Percentiles rank a stretch among this genome's conserved stretches.
Conservation (phyloP, 2,113 vertebrate genomes). For the Trematocara marginatum region DNA sequence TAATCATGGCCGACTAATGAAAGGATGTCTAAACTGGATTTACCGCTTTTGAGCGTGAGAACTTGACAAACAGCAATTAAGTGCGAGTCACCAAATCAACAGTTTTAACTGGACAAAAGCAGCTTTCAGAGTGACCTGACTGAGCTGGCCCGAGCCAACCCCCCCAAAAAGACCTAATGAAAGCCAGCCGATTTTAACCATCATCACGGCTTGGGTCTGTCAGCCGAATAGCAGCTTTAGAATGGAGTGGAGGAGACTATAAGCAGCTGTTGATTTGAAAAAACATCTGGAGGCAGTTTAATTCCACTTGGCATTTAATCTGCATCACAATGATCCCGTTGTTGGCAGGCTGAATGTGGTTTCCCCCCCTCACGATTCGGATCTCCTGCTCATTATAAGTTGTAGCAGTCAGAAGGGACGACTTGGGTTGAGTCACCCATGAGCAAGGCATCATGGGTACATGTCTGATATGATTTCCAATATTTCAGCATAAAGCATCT, state of each 20-base stretch:
- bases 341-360: background rate
- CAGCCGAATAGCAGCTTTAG: background rate
- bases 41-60: background rate
- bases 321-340: constrained; percentile 29
- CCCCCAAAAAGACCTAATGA: background rate
- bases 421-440: background rate
- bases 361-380: background rate
- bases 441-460: background rate
- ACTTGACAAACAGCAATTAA: background rate
- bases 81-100: background rate
- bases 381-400: background rate
- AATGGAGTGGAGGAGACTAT: background rate
- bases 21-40: background rate
- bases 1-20: background rate
- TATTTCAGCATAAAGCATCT: background rate
- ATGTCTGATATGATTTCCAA: background rate
- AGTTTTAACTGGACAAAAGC: constrained; percentile 10
- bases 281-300: constrained; percentile 57
- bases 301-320: constrained; percentile 44
- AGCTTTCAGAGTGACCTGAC: constrained; percentile 27
- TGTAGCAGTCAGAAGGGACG: background rate
- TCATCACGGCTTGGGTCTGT: constrained; percentile 16
- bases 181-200: constrained; percentile 1
- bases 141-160: background rate
- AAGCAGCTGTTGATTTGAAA: constrained; percentile 25